Evolutionary conservation across 2,888 invertebrate species (phyloP).

Genomic region (Diadromus collaris): DNA sequence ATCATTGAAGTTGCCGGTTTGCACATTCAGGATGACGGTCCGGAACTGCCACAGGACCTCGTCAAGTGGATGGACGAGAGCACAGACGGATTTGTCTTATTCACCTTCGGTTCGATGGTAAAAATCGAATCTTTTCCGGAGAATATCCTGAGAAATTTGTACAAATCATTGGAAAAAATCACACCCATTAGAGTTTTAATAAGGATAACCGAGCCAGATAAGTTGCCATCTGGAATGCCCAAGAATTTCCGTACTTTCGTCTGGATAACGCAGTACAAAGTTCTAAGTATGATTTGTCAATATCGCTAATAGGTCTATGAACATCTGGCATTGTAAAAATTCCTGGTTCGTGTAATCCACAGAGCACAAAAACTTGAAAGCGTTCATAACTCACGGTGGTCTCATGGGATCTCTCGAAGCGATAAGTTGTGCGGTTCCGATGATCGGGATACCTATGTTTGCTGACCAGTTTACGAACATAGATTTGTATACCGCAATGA

Average conservation of each 20-base stretch:
- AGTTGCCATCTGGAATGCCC: slow-evolving; percentile 69
- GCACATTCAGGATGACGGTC: slow-evolving; percentile 78
- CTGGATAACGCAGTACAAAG: slow-evolving; percentile 72
- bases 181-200: slow-evolving; percentile 71
- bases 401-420: slow-evolving; percentile 75
- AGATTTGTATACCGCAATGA: slow-evolving; percentile 60
- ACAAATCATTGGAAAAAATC: slow-evolving; percentile 68
- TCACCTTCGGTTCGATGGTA: slow-evolving; percentile 75
- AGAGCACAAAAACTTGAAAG: slow-evolving; percentile 74
- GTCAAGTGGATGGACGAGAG: slow-evolving; percentile 74
- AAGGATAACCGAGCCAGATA: slow-evolving; percentile 66
- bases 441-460: slow-evolving; percentile 74
- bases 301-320: background rate
- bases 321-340: background rate
- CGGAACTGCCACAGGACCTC: slow-evolving; percentile 66
- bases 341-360: background rate
- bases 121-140: slow-evolving; percentile 70
- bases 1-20: slow-evolving; percentile 82
- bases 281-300: slow-evolving; percentile 68
- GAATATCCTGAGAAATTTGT: slow-evolving; percentile 65
- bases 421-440: slow-evolving; percentile 72
- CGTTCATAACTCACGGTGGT: slow-evolving; percentile 76
- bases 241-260: slow-evolving; percentile 65
- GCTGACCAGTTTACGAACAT: slow-evolving; percentile 74
- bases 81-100: slow-evolving; percentile 73